Percentiles rank a stretch among this genome's conserved stretches.
These are phyloP conservation scores for Coluber constrictor DNA, from an alignment of 2,797 vertebrate genomes.

Conservation along the genomic window DNA sequence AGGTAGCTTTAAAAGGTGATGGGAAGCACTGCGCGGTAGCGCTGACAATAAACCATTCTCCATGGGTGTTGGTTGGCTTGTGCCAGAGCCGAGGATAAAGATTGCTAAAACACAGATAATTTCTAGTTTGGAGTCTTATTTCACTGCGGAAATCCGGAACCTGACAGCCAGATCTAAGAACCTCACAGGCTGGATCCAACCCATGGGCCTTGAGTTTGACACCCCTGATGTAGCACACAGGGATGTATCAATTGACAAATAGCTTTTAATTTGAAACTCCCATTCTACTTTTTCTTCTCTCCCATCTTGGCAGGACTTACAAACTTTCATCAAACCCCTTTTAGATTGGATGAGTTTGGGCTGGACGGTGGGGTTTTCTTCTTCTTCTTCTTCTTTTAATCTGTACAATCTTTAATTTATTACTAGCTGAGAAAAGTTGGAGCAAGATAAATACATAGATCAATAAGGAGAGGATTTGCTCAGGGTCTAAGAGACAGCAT, in stretches of 20 bases:
- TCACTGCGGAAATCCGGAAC: no score
- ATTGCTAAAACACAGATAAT: no score
- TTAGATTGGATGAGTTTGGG: not conserved
- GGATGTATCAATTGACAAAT: not conserved
- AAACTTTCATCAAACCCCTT: not conserved
- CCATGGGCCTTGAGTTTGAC: no score
- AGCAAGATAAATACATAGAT: not conserved
- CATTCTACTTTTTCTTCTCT: not conserved
- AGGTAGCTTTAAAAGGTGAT: no score
- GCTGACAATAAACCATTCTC: no score
- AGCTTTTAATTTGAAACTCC: not conserved
- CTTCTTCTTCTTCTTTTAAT: not conserved
- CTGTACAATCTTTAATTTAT: not conserved
- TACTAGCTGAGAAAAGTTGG: not conserved
- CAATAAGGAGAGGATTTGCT: not conserved
- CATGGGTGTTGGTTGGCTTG: no score
- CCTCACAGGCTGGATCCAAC: no score
- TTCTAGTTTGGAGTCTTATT: no score
- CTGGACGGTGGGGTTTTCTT: not conserved
- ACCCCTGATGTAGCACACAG: no score
- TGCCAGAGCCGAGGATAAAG: no score
- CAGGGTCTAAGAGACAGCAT: not conserved
- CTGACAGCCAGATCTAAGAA: no score
- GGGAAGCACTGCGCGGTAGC: no score
- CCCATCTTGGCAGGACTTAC: not conserved